Percentiles rank a stretch among this genome's conserved stretches.
Evolutionary conservation across 2,113 vertebrate species (phyloP).

Genomic region (Sigmodon hispidus): DNA sequence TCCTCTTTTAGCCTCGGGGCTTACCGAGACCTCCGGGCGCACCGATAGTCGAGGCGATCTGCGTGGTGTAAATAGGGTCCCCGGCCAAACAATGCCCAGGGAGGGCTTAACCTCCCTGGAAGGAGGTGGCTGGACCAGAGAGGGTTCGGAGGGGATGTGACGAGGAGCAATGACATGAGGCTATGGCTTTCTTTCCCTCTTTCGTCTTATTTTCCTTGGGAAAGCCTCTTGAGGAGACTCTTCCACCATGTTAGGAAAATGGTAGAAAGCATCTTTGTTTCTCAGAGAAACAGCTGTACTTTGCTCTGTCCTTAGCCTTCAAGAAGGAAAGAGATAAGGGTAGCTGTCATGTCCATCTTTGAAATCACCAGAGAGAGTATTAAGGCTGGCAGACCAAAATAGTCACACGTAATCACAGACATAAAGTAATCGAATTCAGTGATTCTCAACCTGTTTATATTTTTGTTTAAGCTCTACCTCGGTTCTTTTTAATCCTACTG

Average conservation of each 20-base stretch:
- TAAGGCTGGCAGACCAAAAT: slow-evolving; percentile 38
- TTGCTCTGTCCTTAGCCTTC: slow-evolving; percentile 42
- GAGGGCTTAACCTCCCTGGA: slow-evolving; percentile 53
- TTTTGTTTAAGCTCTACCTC: not conserved
- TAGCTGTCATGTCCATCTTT: slow-evolving; percentile 69
- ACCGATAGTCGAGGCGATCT: slow-evolving; percentile 50
- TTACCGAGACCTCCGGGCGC: slow-evolving; percentile 34
- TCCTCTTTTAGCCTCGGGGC: not conserved
- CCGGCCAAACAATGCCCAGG: slow-evolving; percentile 73
- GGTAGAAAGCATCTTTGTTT: slow-evolving; percentile 81
- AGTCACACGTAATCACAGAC: slow-evolving; percentile 46
- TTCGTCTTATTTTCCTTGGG: slow-evolving; percentile 55
- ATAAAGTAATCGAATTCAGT: slow-evolving; percentile 46
- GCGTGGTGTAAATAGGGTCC: slow-evolving; percentile 47
- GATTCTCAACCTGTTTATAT: slow-evolving; percentile 20
- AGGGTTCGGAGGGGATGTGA: slow-evolving; percentile 37
- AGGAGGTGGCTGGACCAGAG: slow-evolving; percentile 3
- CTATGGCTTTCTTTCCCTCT: slow-evolving; percentile 42
- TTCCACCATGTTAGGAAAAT: slow-evolving; percentile 83
- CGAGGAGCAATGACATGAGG: slow-evolving; percentile 37
- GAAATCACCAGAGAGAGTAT: slow-evolving; percentile 46
- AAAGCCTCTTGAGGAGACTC: slow-evolving; percentile 74
- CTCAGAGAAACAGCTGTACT: slow-evolving; percentile 65
- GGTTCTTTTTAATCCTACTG: slow-evolving; percentile 13
- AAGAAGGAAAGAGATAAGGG: slow-evolving; percentile 18